Percentiles rank a stretch among this genome's conserved stretches.
These are phyloP conservation scores for Torymus tubicola DNA, from an alignment of 2,888 invertebrate species.

Conservation along the genomic window DNA sequence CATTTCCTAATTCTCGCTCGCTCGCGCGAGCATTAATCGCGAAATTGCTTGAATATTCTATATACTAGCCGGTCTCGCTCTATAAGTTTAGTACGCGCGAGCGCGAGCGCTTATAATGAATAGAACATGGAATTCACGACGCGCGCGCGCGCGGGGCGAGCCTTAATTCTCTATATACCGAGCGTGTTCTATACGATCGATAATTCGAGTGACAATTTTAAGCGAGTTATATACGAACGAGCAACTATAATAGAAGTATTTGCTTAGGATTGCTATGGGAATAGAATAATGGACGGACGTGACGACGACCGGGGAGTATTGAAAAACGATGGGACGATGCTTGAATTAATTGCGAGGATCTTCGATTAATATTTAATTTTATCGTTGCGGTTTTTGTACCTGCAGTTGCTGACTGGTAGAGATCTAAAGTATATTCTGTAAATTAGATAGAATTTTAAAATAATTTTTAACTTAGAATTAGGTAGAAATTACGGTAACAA, in stretches of 20 bases:
- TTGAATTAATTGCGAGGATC: no score
- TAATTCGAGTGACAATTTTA: constrained; percentile 36
- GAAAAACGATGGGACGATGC: no score
- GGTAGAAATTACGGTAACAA: no score
- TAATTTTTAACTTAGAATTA: no score
- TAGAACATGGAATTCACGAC: constrained; percentile 49
- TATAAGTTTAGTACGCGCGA: constrained; percentile 30
- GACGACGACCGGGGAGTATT: no score
- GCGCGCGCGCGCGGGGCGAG: constrained; percentile 5
- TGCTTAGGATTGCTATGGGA: neutral
- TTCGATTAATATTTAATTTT: no score
- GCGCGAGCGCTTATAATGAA: constrained; percentile 48
- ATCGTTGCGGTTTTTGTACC: no score
- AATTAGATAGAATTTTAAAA: no score
- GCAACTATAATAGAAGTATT: constrained; percentile 16
- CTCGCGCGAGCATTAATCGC: constrained; percentile 50
- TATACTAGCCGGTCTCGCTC: constrained; percentile 29
- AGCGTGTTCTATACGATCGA: constrained; percentile 23
- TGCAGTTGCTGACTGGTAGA: no score
- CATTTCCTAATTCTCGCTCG: constrained; percentile 48
- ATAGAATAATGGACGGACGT: no score
- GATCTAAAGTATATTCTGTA: no score
- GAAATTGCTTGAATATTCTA: constrained; percentile 50
- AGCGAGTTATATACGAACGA: constrained; percentile 3
- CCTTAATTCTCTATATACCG: constrained; percentile 34